Base-by-base conservation (phyloP, 2,888 invertebrate species). In the Mesorhabditis sp. region DNA sequence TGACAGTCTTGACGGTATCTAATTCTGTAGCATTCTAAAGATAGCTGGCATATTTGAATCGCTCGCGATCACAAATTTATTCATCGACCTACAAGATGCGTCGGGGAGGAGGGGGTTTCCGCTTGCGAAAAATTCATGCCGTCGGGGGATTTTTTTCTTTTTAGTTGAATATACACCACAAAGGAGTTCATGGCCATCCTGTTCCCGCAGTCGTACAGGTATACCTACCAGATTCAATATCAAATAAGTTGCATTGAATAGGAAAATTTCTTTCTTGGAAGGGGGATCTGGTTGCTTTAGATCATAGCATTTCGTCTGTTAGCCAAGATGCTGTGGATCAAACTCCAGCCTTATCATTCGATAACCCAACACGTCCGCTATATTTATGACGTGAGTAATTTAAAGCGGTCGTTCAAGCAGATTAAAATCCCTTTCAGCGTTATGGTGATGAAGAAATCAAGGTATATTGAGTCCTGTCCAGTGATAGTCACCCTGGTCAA, bases 1-100 rank as follows among this genome's bases (percentile, higher is more conserved):
- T 88, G 87, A 92, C 92, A 0, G 93, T 93, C 68, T 91, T 93
- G 70, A 93, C 93, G 3, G 81, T 83, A 43, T 70, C 74, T 70
- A 15, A 45, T 50, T 50, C 28, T 28, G 28, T 28, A 28, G 28
- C 28, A 28, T 28, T 2, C 28, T 28, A 28, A 28, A n/a, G n/a
- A n/a, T n/a, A n/a, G n/a, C n/a, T n/a, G n/a, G 28, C 28, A 28
- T 28, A 28, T 28, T 28, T 28, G 28, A 28, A 28, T 28, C 28
- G 28, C 28, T 28, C 28, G 28, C 28, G 28, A 28, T 28, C 28
- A 28, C 28, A 28, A 28, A 28, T 28, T 28, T 28, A 28, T 28
- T 28, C 2, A 28, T 50, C n/a, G 58, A 50, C n/a, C n/a, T 50
- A 50, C 7, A 50, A 50, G 10, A 50, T 50, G 58, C 7, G n/a